Conservation (phyloP, 37 sponge, comb jelly and placozoan genomes). For the Petrosia ficiformis region DNA sequence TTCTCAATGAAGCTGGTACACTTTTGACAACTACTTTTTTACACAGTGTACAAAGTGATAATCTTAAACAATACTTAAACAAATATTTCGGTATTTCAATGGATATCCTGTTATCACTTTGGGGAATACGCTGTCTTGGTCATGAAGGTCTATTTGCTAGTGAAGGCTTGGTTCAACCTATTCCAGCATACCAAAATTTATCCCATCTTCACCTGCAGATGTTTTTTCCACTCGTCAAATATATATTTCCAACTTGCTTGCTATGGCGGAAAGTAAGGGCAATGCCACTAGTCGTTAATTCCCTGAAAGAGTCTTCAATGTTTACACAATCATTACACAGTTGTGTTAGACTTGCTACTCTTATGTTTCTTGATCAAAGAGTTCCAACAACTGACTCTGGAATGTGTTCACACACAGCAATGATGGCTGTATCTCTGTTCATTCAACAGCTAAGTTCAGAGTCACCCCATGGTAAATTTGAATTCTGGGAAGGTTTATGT, state of each 20-base stretch:
- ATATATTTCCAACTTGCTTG: too few species aligned
- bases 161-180: too few species aligned
- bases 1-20: conserved; percentile 17
- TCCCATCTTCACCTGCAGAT: neutral
- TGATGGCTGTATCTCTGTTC: conserved; percentile 2
- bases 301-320: neutral
- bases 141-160: conserved; percentile 12
- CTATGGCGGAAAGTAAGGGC: neutral
- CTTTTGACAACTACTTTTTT: conserved; percentile 18
- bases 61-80: conserved; percentile 10
- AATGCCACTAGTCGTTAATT: neutral
- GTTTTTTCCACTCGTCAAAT: too few species aligned
- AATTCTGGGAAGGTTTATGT: conserved; percentile 17
- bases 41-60: neutral
- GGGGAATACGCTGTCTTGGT: conserved; percentile 29
- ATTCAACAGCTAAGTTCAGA: neutral
- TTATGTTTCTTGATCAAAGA: neutral
- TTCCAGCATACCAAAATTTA: neutral
- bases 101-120: conserved; percentile 20
- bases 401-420: conserved; percentile 22
- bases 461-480: neutral
- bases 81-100: conserved; percentile 6
- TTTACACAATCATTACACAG: neutral
- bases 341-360: neutral
- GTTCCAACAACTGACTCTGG: neutral